These are phyloP conservation scores for Tupiocoris notatus DNA, from an alignment of 2,888 invertebrate genomes.

Conservation along the genomic window DNA sequence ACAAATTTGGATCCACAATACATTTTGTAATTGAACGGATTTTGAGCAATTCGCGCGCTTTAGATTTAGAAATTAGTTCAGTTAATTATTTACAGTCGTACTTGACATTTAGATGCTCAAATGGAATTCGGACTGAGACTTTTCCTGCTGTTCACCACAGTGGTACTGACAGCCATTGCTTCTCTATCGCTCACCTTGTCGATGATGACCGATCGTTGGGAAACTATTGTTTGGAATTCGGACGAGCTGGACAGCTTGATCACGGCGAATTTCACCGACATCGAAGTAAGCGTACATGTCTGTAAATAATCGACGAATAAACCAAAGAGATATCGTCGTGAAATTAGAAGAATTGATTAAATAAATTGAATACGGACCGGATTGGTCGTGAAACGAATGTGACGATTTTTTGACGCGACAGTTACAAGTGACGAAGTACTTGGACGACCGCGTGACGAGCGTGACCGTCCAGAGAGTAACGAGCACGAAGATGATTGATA, in stretches of 20 bases:
- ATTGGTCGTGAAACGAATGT: too few relatives aligned
- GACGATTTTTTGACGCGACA: slow-evolving; percentile 15
- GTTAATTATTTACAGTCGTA: too few relatives aligned
- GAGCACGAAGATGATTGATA: slow-evolving; percentile 49
- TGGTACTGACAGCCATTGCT: slow-evolving; percentile 63
- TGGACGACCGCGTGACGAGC: slow-evolving; percentile 73
- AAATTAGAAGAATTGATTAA: too few relatives aligned
- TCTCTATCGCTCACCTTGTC: slow-evolving; percentile 80
- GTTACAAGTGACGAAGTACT: slow-evolving; percentile 65
- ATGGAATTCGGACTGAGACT: slow-evolving; percentile 57
- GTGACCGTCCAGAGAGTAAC: slow-evolving; percentile 53
- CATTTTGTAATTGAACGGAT: too few relatives aligned
- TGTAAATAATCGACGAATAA: too few relatives aligned
- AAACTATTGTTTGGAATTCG: slow-evolving; percentile 78
- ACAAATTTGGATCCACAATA: too few relatives aligned
- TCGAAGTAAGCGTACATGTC: slow-evolving; percentile 40
- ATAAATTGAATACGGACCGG: too few relatives aligned
- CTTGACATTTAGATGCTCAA: background rate
- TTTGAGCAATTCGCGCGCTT: too few relatives aligned
- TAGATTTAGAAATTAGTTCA: too few relatives aligned
- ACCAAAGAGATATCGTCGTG: too few relatives aligned
- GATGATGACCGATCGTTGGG: slow-evolving; percentile 90
- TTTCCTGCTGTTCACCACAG: slow-evolving; percentile 54
- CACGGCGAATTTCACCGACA: slow-evolving; percentile 42
- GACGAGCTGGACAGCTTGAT: slow-evolving; percentile 20